Evolutionary conservation across 2,113 vertebrate species (phyloP), one percentile per base, ranked within the genome.

Genomic region (Macquaria ambigua): DNA sequence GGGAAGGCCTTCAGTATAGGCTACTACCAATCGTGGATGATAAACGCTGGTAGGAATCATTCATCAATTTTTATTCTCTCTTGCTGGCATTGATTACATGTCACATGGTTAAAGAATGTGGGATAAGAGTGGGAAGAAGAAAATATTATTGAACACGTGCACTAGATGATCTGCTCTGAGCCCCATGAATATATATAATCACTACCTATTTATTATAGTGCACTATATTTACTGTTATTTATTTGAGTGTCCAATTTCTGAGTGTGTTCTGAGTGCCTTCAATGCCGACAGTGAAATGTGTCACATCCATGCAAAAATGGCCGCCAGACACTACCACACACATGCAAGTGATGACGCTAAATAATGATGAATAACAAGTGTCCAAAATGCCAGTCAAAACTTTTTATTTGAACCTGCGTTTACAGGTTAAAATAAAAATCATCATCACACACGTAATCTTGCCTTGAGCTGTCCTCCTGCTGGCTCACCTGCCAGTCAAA

Each of bases 401-500:
- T n/a, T 31, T 46, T 69, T 10, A n/a, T 81, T 78, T 16, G 48
- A 46, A 59, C 43, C 58, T 69, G 66, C 61, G 58, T 70, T 66
- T 55, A 53, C 74, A 52, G 75, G 72, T 74, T 80, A 37, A 89
- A 71, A 53, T 37, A 64, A 23, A 87, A 91, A 39, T 7, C 6
- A 82, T 85, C 78, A 84, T 39, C 59, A 78, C 62, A 82, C 18
- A 37, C 8, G 18, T 37, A 34, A 50, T 69, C 69, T 62, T 28
- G 28, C 71, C 64, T 74, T 37, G 25, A 69, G 28, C 41, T 31
- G 50, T 11, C 43, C 74, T 82, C 88, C 86, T 70, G 85, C 82
- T 84, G 86, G 31, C 78, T 77, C 68, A 79, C 76, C 84, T 90
- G 89, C 83, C 91, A 74, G 37, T 92, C 89, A 90, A 79, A 81